Conservation (phyloP, 1,140 invertebrate genomes). For the Rhysida immarginata region DNA sequence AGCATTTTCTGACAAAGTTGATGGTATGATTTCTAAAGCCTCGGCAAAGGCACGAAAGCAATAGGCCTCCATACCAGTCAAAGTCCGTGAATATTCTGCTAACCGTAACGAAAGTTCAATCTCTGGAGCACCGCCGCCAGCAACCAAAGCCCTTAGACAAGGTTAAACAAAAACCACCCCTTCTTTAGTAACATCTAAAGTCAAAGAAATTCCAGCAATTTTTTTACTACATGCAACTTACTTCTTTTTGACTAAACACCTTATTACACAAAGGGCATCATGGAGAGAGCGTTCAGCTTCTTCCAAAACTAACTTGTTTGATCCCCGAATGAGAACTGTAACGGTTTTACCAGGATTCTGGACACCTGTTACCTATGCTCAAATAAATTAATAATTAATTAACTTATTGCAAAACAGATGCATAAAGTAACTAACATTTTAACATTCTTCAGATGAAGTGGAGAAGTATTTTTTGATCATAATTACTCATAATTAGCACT, state of each 20-base stretch:
- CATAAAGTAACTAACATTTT: too few relatives aligned
- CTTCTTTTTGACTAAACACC: conserved; percentile 87
- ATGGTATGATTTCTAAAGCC: conserved; percentile 92
- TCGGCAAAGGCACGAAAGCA: conserved; percentile 89
- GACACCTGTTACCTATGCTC: conserved; percentile 71
- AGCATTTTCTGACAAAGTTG: conserved; percentile 97
- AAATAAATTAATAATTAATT: conserved; percentile 3
- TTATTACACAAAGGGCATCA: conserved; percentile 94
- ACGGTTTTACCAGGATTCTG: conserved; percentile 77
- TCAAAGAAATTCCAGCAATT: too few relatives aligned
- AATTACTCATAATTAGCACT: too few relatives aligned
- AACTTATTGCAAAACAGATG: too few relatives aligned
- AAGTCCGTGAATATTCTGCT: conserved; percentile 61
- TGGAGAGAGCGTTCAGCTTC: conserved; percentile 75
- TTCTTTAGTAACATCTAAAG: neutral
- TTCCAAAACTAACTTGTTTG: conserved; percentile 82
- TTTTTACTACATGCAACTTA: conserved; percentile 19
- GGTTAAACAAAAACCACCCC: conserved; percentile 15
- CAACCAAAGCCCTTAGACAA: conserved; percentile 51
- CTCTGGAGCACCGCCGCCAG: conserved; percentile 94
- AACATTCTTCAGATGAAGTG: conserved; percentile 3
- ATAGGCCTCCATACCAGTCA: conserved; percentile 85
- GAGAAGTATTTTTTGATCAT: neutral
- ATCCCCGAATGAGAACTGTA: conserved; percentile 83
- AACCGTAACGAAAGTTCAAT: conserved; percentile 78